These are phyloP conservation scores for Leptinotarsa juncta DNA, from an alignment of 2,888 invertebrate species.

Conservation along the genomic window DNA sequence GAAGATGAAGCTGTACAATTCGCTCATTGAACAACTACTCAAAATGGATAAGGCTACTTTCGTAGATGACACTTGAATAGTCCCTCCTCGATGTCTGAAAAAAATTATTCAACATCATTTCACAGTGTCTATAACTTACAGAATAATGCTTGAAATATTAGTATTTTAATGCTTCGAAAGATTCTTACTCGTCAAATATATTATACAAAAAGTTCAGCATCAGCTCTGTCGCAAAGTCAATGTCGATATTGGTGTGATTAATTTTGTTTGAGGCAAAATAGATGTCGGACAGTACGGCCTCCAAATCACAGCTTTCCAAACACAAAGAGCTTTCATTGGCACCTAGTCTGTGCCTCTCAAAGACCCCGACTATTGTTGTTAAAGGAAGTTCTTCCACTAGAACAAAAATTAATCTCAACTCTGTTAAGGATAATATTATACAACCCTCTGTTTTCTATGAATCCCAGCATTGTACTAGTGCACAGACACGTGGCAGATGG, in stretches of 20 bases:
- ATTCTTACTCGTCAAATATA: conserved; percentile 74
- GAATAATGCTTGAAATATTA: no score
- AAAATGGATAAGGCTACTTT: conserved; percentile 77
- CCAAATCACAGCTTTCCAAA: conserved; percentile 76
- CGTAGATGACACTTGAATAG: conserved; percentile 75
- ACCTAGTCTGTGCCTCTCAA: conserved; percentile 77
- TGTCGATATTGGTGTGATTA: conserved; percentile 71
- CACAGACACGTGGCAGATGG: no score
- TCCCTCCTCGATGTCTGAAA: conserved; percentile 71
- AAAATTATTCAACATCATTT: no score
- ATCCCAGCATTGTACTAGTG: no score
- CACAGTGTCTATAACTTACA: no score
- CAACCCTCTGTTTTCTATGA: no score
- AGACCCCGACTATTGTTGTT: conserved; percentile 76
- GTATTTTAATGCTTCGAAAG: conserved; percentile 7
- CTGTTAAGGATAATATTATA: neutral
- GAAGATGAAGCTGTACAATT: conserved; percentile 76
- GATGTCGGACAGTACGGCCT: conserved; percentile 79
- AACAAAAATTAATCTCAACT: conserved; percentile 39
- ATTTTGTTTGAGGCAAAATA: conserved; percentile 80
- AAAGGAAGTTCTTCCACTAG: conserved; percentile 60
- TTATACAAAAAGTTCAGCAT: conserved; percentile 75
- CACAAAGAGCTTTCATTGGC: conserved; percentile 76
- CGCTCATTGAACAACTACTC: conserved; percentile 73
- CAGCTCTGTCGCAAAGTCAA: conserved; percentile 74